These are phyloP conservation scores for Autographa pulchrina DNA, from an alignment of 2,888 invertebrate genomes.

Conservation along the genomic window DNA sequence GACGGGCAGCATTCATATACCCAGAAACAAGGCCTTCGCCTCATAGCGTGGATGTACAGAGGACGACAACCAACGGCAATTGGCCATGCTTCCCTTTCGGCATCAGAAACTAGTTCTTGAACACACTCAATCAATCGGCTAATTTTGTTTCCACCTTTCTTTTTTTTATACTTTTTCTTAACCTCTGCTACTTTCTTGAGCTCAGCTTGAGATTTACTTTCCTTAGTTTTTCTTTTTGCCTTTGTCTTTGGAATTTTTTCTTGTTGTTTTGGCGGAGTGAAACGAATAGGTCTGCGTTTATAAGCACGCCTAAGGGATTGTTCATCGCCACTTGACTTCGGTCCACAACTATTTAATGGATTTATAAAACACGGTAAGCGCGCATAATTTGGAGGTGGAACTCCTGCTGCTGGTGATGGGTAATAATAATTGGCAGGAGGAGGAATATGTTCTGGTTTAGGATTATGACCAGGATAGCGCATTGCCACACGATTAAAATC, in stretches of 20 bases:
- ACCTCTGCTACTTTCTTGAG: background rate
- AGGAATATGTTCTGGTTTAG: constrained; percentile 15
- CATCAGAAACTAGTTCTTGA: background rate
- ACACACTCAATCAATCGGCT: constrained; percentile 10
- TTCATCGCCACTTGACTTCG: constrained; percentile 12
- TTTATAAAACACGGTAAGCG: constrained; percentile 11
- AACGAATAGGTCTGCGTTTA: constrained; percentile 31
- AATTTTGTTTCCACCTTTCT: background rate
- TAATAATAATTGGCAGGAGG: constrained; percentile 13
- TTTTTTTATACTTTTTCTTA: background rate
- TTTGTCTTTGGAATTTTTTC: background rate
- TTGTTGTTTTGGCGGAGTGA: constrained; percentile 16
- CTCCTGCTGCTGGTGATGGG: constrained; percentile 24
- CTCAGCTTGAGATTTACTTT: background rate
- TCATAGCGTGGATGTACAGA: constrained; percentile 28
- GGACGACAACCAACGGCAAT: constrained; percentile 14
- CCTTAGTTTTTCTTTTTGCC: background rate
- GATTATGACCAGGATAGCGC: constrained; percentile 22
- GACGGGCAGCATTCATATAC: constrained; percentile 52
- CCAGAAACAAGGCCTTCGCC: constrained; percentile 26
- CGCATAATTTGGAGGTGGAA: constrained; percentile 14
- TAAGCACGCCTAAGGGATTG: constrained; percentile 24
- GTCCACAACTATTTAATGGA: constrained; percentile 13
- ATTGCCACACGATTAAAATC: constrained; percentile 30
- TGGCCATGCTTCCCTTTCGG: constrained; percentile 36